phyloP scores from a whole-genome alignment of 2,113 vertebrate species.

The Alouatta palliata region DNA sequence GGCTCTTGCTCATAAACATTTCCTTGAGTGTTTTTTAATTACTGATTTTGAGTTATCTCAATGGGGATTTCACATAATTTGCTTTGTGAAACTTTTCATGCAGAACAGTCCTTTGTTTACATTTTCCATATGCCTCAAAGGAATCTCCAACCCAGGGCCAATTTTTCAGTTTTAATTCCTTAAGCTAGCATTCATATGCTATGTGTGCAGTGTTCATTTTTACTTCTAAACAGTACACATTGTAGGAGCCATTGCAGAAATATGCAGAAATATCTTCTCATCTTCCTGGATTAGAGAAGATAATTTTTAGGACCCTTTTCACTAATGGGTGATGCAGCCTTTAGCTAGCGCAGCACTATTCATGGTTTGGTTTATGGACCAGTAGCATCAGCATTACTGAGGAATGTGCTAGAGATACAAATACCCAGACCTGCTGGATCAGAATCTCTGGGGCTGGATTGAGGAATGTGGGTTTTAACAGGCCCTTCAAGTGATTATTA shows the following conservation, averaged over 20 bases:
- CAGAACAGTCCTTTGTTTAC: neutral
- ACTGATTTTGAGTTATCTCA: neutral
- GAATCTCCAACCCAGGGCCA: neutral
- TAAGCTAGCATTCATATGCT: neutral
- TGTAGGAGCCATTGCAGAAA: neutral
- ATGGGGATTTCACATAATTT: neutral
- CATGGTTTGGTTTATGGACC: neutral
- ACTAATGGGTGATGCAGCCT: neutral
- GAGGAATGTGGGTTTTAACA: neutral
- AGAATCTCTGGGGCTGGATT: neutral
- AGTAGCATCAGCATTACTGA: neutral
- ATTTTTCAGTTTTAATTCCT: neutral
- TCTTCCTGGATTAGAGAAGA: neutral
- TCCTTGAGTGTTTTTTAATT: neutral
- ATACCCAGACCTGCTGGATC: neutral
- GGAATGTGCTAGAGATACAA: neutral
- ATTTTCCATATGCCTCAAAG: neutral
- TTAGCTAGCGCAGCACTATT: neutral
- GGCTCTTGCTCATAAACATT: neutral
- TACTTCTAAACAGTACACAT: neutral
- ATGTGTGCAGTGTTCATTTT: neutral
- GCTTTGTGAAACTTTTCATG: slow-evolving; percentile 13
- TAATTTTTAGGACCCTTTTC: neutral
- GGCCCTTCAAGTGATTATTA: neutral
- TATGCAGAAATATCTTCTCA: neutral